Conservation (phyloP, 2,797 vertebrate species). For the Pantherophis alleghaniensis region DNA sequence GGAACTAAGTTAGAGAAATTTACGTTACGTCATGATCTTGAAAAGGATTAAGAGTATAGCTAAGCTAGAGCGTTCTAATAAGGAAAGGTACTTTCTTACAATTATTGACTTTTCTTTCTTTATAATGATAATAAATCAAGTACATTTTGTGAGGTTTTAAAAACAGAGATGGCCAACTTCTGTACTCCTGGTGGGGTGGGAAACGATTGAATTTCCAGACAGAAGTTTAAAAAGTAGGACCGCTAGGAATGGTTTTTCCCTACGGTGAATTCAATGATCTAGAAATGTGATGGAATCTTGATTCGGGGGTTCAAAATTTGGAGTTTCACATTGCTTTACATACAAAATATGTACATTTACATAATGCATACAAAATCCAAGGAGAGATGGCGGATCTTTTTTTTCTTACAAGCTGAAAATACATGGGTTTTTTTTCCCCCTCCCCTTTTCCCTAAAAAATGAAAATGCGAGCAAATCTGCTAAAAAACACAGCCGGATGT, state of each 20-base stretch:
- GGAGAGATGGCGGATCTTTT: slow-evolving; percentile 8
- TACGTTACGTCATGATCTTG: slow-evolving; percentile 71
- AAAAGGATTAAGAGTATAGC: slow-evolving; percentile 74
- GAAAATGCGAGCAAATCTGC: neutral
- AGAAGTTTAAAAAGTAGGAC: neutral
- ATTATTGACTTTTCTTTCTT: slow-evolving; percentile 61
- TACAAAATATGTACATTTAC: slow-evolving; percentile 41
- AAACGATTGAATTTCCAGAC: neutral
- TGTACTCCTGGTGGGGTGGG: neutral
- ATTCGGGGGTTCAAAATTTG: neutral
- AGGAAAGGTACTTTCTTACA: slow-evolving; percentile 73
- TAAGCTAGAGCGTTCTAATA: slow-evolving; percentile 77
- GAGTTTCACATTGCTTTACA: slow-evolving; percentile 6
- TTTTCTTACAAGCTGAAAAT: slow-evolving; percentile 14
- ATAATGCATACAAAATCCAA: slow-evolving; percentile 26
- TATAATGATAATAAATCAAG: slow-evolving; percentile 67
- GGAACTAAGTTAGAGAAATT: slow-evolving; percentile 73
- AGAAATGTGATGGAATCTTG: neutral
- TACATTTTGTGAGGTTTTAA: slow-evolving; percentile 59
- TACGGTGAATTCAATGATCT: neutral
- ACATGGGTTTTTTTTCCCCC: neutral
- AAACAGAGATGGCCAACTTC: slow-evolving; percentile 19
- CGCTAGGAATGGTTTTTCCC: neutral
- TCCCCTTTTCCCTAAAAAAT: neutral
- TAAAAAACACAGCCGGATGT: neutral